phyloP scores from a whole-genome alignment of 2,113 vertebrate genomes.

The Ictalurus furcatus region DNA sequence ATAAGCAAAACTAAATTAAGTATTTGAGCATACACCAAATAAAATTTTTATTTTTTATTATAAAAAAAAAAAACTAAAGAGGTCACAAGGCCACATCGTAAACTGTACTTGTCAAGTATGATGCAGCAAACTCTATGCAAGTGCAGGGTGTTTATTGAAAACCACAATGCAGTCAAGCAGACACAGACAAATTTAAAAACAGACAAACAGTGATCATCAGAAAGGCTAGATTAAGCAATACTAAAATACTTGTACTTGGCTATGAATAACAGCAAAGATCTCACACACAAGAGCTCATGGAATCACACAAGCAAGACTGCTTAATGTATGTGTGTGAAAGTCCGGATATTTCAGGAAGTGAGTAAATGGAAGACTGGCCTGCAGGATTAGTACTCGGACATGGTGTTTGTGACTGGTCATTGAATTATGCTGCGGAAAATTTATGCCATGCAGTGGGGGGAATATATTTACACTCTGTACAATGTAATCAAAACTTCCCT shows the following conservation, averaged over 20 bases:
- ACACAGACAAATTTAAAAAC: not conserved
- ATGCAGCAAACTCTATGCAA: not conserved
- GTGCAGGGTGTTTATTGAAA: not conserved
- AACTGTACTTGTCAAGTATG: not conserved
- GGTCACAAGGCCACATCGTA: not conserved
- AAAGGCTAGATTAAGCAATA: not conserved
- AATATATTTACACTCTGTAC: not conserved
- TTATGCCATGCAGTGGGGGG: not conserved
- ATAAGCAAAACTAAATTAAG: not conserved
- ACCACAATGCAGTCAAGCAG: not conserved
- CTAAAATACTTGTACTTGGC: not conserved
- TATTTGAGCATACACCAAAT: not conserved
- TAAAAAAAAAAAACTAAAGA: not conserved
- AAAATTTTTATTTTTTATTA: not conserved
- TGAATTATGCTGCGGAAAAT: not conserved
- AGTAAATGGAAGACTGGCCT: not conserved
- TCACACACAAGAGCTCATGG: not conserved
- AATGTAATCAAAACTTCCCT: not conserved
- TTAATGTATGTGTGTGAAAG: not conserved
- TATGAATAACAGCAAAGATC: not conserved
- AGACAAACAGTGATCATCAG: not conserved
- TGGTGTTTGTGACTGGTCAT: not conserved
- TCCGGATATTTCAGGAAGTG: not conserved
- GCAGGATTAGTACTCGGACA: not conserved
- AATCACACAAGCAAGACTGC: not conserved